Evolutionary conservation across 2,888 invertebrate genomes (phyloP), one percentile per base, ranked within the genome.

Genomic region (Strigamia crassipes): DNA sequence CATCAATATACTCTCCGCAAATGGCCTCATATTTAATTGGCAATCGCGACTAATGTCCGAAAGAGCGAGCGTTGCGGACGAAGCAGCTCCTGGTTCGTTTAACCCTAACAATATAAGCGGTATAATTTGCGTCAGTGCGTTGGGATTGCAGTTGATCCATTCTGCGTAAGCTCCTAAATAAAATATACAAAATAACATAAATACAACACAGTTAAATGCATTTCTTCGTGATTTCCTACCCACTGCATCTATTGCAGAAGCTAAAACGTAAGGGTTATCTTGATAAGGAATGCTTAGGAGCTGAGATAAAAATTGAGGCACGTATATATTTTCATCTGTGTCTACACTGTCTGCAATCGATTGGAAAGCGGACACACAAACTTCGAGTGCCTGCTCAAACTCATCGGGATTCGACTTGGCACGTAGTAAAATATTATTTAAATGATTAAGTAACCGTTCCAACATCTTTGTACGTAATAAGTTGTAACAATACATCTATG

Each of bases 41-140:
- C 96, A 96, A 87, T 96, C 95, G 46, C 93, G 90, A 42, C 94
- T 93, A 56, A 97, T 91, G 86, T 96, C 96, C 87, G 96, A 94
- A 13, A 97, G 90, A 31, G 97, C 96, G 88, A 96, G 92, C 4
- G 96, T 96, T 0, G 95, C 93, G 82, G 94, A 91, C 5, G 94
- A 92, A 0, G 94, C 92, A 83, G 94, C 93, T 38, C 92, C 90
- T 0, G 91, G 89, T 84, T 92, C 91, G 41, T 89, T 90, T 13
- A 95, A 88, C 0, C 93, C 93, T 46, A 88, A 87, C 18, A 92
- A 89, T 3, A 94, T 88, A 27, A 94, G 88, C n/a, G 93, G 92
- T 82, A 94, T 89, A 8, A 93, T 91, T 83, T 90, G 90, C 34
- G 90, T 90, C 84, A 95, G 89, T 87, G 91, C 91, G 21, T 91